Percentiles rank a stretch among this genome's conserved stretches.
Conservation (phyloP, 2,797 vertebrate species). For the Xenopus petersii region DNA sequence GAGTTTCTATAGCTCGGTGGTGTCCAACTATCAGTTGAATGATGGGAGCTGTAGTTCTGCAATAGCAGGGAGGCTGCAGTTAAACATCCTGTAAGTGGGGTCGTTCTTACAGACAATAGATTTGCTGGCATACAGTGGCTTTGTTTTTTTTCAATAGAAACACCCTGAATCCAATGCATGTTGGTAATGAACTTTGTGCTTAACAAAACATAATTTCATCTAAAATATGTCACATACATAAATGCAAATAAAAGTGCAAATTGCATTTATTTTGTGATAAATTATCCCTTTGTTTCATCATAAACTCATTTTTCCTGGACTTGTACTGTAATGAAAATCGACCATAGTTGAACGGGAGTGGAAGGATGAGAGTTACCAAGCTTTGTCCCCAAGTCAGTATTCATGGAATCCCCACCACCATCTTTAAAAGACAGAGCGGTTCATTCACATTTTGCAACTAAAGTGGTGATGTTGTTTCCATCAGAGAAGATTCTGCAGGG, state of each 20-base stretch:
- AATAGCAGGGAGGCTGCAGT: no score
- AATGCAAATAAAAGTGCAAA: not conserved
- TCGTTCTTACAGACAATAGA: not conserved
- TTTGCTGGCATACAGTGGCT: not conserved
- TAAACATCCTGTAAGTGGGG: not conserved
- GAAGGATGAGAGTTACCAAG: no score
- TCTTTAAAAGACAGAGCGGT: no score
- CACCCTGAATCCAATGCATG: not conserved
- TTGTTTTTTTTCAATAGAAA: not conserved
- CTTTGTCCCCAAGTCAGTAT: no score
- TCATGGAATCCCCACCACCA: no score
- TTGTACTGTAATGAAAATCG: not conserved
- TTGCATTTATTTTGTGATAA: not conserved
- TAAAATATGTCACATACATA: conserved; percentile 9
- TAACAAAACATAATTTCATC: conserved; percentile 2
- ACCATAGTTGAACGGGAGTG: not conserved
- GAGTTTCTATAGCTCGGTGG: no score
- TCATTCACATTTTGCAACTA: no score
- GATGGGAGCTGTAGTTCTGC: no score
- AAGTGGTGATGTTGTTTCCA: no score
- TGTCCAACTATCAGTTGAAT: no score
- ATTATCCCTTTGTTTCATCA: not conserved
- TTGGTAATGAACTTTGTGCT: not conserved
- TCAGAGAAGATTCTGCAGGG: no score
- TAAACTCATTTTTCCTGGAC: not conserved